A percentile compares a stretch with the other conserved stretches of the same genome.
phyloP scores from a whole-genome alignment of 2,113 vertebrate species.

The Spizaetus ornatus region DNA sequence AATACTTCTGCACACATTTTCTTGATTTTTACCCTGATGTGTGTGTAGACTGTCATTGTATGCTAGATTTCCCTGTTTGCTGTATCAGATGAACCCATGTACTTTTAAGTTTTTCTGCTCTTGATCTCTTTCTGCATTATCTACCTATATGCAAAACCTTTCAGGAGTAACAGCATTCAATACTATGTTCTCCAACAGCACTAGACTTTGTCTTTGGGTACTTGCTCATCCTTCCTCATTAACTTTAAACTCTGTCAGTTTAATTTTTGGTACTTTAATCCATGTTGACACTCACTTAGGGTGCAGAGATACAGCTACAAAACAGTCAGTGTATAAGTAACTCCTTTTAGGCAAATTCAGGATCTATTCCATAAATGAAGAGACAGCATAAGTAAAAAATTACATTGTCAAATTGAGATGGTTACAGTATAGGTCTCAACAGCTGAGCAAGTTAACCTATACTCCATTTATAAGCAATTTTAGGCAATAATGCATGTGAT shows the following conservation, averaged over 20 bases:
- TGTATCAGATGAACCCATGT: neutral
- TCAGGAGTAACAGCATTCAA: neutral
- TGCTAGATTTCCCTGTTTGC: neutral
- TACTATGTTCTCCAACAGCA: neutral
- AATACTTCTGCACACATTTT: neutral
- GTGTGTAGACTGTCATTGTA: neutral
- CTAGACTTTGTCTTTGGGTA: neutral
- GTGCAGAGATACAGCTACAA: neutral
- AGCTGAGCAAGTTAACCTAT: neutral
- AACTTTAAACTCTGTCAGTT: neutral
- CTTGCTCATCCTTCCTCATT: neutral
- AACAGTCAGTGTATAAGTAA: neutral
- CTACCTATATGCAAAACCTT: neutral
- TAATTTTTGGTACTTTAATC: neutral
- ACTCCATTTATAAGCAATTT: neutral
- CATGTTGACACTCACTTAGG: neutral
- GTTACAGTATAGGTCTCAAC: neutral
- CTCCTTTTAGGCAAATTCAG: neutral
- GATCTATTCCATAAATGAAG: neutral
- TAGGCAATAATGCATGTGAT: neutral
- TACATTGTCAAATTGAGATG: neutral
- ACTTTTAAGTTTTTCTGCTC: neutral
- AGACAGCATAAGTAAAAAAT: neutral
- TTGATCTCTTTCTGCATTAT: neutral
- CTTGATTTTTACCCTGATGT: neutral